Percentiles rank a stretch among this genome's conserved stretches.
Evolutionary conservation across 2,113 vertebrate species (phyloP).

Genomic region (Muntiacus muntjak): DNA sequence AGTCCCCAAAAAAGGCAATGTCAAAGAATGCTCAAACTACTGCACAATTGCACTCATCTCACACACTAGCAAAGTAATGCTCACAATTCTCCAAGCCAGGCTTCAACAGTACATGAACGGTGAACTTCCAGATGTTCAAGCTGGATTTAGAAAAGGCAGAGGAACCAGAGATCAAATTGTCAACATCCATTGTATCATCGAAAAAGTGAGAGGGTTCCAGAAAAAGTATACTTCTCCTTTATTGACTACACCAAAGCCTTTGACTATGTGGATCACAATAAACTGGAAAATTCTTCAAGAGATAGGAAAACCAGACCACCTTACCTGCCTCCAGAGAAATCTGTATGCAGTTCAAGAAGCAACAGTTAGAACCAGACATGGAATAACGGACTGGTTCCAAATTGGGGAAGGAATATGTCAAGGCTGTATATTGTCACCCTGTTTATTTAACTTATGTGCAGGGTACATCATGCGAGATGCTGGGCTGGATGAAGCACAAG

Average conservation of each 20-base stretch:
- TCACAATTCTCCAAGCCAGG: background rate
- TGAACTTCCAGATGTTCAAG: background rate
- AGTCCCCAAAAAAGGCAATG: background rate
- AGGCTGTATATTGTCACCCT: background rate
- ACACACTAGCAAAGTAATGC: background rate
- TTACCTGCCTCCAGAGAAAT: background rate
- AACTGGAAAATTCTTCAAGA: background rate
- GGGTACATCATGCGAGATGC: no score
- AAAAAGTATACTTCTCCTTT: background rate
- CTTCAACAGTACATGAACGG: background rate
- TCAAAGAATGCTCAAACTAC: background rate
- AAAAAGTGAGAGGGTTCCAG: background rate
- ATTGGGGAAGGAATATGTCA: background rate
- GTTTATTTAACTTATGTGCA: no score
- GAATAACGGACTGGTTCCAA: background rate
- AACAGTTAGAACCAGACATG: background rate
- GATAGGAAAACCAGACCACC: background rate
- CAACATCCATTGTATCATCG: background rate
- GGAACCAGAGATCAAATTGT: background rate
- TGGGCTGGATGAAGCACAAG: background rate
- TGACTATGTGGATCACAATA: background rate
- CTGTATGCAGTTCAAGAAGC: background rate
- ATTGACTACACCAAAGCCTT: background rate
- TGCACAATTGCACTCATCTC: background rate
- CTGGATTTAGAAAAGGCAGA: background rate